phyloP scores from a whole-genome alignment of 2,888 invertebrate species.

The Drosophila paramelanica region DNA sequence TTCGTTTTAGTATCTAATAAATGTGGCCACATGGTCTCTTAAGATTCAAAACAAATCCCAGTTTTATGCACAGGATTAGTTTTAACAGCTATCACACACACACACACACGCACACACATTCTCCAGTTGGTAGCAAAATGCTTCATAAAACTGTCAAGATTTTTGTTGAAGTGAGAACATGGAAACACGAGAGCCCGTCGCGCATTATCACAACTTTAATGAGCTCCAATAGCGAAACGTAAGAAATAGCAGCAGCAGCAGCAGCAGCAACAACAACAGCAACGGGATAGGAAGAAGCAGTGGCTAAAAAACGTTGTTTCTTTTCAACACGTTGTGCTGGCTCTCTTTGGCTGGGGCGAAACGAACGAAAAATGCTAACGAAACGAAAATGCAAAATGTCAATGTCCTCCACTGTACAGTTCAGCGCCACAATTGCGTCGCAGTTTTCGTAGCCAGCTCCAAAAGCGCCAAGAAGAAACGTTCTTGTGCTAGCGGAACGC shows the following conservation, averaged over 20 bases:
- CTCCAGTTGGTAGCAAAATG: conserved; percentile 16
- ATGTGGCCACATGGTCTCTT: conserved; percentile 19
- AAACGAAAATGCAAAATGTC: conserved; percentile 84
- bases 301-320: conserved; percentile 56
- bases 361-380: conserved; percentile 81
- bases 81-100: conserved; percentile 13
- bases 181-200: conserved; percentile 32
- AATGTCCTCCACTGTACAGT: conserved; percentile 83
- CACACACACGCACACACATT: not conserved
- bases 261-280: conserved; percentile 1
- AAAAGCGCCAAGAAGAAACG: conserved; percentile 54
- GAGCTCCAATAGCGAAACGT: conserved; percentile 59
- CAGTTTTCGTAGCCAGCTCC: conserved; percentile 72
- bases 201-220: conserved; percentile 77
- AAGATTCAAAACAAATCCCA: conserved; percentile 30
- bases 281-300: conserved; percentile 28
- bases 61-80: conserved; percentile 41
- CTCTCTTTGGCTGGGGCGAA: conserved; percentile 53
- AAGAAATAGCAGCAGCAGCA: conserved; percentile 25
- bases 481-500: conserved; percentile 59
- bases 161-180: conserved; percentile 49
- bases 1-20: conserved; percentile 1
- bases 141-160: conserved; percentile 60
- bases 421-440: conserved; percentile 80
- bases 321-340: conserved; percentile 54